phyloP scores from a whole-genome alignment of 2,113 vertebrate species.

The Ameiurus melas region DNA sequence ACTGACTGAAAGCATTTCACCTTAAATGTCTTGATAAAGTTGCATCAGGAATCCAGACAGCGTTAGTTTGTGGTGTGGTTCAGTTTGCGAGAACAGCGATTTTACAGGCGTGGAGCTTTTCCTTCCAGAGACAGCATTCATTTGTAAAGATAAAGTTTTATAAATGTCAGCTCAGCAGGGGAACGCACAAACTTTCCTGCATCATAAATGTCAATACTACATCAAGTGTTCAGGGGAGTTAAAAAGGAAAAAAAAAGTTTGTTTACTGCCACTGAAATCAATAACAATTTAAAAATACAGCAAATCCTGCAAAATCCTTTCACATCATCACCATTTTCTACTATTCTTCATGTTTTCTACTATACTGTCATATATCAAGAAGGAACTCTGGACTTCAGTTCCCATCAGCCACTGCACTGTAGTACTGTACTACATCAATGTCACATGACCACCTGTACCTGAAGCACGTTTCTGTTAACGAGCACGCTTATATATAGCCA shows the following conservation, averaged over 20 bases:
- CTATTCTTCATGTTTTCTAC: not conserved
- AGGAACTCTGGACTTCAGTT: too few species aligned
- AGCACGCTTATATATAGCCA: too few species aligned
- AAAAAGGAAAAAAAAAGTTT: not conserved
- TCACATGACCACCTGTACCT: too few species aligned
- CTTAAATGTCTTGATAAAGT: not conserved
- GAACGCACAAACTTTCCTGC: not conserved
- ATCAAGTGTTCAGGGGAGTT: not conserved
- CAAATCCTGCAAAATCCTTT: not conserved
- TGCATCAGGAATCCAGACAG: not conserved
- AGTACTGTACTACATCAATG: too few species aligned
- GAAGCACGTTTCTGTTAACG: too few species aligned
- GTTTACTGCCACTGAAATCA: not conserved
- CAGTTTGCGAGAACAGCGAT: not conserved
- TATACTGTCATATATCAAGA: not conserved
- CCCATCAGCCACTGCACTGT: too few species aligned
- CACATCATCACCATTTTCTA: not conserved
- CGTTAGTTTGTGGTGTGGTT: not conserved
- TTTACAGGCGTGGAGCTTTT: not conserved
- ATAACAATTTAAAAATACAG: not conserved
- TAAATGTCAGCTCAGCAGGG: conserved; percentile 7
- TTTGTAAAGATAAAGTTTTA: conserved; percentile 1
- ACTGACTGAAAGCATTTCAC: not conserved
- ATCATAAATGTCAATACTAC: not conserved
- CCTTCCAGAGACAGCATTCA: not conserved